These are phyloP conservation scores for Eupsilia transversa DNA, from an alignment of 2,888 invertebrate species.

Conservation along the genomic window DNA sequence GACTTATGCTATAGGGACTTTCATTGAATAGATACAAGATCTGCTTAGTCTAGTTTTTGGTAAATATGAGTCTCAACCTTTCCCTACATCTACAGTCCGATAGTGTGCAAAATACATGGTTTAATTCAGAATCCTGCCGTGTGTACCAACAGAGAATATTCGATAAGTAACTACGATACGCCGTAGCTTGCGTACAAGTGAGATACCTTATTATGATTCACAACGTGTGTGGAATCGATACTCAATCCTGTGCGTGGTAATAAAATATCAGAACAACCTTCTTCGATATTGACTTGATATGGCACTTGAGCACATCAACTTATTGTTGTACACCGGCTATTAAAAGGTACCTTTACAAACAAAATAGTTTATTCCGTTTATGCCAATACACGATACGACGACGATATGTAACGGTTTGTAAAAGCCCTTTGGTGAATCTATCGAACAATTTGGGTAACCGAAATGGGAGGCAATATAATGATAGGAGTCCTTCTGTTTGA, in stretches of 20 bases:
- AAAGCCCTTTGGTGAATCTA: background rate
- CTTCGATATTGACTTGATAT: conserved; percentile 25
- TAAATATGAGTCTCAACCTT: background rate
- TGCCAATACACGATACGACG: background rate
- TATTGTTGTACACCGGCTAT: background rate
- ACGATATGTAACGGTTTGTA: background rate
- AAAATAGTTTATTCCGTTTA: no score
- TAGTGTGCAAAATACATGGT: background rate
- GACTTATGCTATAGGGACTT: background rate
- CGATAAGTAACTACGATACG: conserved; percentile 5
- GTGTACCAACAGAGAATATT: background rate
- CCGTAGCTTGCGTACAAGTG: conserved; percentile 21
- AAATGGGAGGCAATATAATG: background rate
- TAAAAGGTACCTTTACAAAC: background rate
- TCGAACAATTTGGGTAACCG: background rate
- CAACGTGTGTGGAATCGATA: conserved; percentile 29
- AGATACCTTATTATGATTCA: conserved; percentile 41
- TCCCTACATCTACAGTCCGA: background rate
- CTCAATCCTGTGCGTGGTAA: conserved; percentile 9
- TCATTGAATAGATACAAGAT: background rate
- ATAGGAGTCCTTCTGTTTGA: no score
- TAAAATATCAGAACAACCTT: conserved; percentile 23
- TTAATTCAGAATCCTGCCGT: background rate
- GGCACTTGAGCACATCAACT: background rate
- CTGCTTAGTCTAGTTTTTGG: background rate